Base-by-base conservation (phyloP, 1,140 invertebrate genomes). In the Panagrolaimus sp. region DNA sequence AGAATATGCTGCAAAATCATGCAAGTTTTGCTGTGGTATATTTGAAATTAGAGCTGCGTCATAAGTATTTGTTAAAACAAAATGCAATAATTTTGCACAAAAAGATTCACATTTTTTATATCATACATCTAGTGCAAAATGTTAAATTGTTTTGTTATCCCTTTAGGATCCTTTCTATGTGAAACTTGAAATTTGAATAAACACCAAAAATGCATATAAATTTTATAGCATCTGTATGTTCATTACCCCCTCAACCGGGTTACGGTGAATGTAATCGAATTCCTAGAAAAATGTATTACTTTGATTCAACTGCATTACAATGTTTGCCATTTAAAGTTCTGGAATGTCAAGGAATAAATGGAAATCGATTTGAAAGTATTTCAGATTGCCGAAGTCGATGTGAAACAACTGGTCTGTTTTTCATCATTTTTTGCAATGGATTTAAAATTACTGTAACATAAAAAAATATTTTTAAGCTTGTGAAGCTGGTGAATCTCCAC, bases 211-310 rank as follows among this genome's bases (percentile, higher is more conserved):
- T n/a, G n/a, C n/a, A n/a, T n/a, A n/a, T n/a, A n/a, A n/a, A n/a
- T n/a, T n/a, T 17, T 67, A 70, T 45, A 70, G 68, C 58, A 17
- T 70, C 68, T 7, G 68, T 43, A n/a, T 70, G 68, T 43, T 43
- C 68, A 17, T 55, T 38, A 12, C 46, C 32, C 24, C 43, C 21
- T 8, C 68, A 48, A 32, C 38, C n/a, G 26, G 58, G 15, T 17
- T 70, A 38, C 26, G 28, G 63, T 15, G 28, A 26, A 58, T 70
- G 68, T 43, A 48, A 28, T 8, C 71, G 67, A 48, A 24, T 17
- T 8, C 67, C 68, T n/a, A 43, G 43, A 43, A 70, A 67, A 21
- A 26, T 70, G 15, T 70, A 68, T 55, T 70, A 65, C n/a, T 70
- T 70, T 52, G 68, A 70, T 43, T 32, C 26, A 9, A 48, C 38